A percentile compares a stretch with the other conserved stretches of the same genome.
phyloP scores from a whole-genome alignment of 2,888 invertebrate genomes.

The Cantharis lateralis region DNA sequence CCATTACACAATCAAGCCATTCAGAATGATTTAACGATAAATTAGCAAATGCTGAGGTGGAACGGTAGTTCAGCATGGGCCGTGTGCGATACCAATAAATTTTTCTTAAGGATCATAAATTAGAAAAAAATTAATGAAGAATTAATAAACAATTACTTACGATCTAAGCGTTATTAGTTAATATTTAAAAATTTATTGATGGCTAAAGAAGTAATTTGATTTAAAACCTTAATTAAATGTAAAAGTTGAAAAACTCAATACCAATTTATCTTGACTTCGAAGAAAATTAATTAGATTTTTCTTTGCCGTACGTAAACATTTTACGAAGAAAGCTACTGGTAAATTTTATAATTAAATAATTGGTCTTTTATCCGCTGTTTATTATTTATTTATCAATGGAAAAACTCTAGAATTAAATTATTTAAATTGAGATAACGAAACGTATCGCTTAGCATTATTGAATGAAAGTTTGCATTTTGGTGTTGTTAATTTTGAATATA shows the following conservation, averaged over 20 bases:
- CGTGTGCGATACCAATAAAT: not conserved
- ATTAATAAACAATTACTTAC: not conserved
- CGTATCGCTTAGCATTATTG: not conserved
- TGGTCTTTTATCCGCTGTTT: not conserved
- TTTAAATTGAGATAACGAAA: not conserved
- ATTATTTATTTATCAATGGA: not conserved
- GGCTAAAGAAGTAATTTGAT: not conserved
- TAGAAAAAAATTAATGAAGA: not conserved
- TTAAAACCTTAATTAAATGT: not conserved
- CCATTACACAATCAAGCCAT: not conserved
- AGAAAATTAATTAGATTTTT: not conserved
- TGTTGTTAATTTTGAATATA: not conserved
- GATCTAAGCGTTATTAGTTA: not conserved
- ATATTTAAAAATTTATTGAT: not conserved
- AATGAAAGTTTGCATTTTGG: not conserved
- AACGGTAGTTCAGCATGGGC: not conserved
- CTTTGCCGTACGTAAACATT: not conserved
- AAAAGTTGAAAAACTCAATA: not conserved
- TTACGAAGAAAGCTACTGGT: not conserved
- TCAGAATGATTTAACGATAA: not conserved
- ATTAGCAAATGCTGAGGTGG: not conserved
- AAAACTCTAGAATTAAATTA: not conserved
- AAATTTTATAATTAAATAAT: not conserved
- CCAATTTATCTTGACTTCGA: not conserved
- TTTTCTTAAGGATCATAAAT: not conserved